Percentiles rank a stretch among this genome's conserved stretches.
Evolutionary conservation across 2,888 invertebrate species (phyloP).

Genomic region (Clanis bilineata): DNA sequence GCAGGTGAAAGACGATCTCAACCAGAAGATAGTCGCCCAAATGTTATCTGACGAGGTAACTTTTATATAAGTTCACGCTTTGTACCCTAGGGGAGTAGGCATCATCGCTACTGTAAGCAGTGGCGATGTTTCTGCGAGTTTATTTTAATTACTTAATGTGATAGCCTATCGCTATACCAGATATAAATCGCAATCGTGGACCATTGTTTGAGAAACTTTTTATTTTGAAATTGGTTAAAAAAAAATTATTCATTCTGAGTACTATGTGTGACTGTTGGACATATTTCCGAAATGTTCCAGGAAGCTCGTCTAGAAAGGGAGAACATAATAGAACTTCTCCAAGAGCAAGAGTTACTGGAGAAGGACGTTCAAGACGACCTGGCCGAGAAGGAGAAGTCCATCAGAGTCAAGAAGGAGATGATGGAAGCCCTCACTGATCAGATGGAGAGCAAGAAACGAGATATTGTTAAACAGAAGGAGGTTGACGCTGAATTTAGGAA

Average conservation of each 20-base stretch:
- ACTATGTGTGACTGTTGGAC: too few species aligned
- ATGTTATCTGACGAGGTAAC: conserved; percentile 62
- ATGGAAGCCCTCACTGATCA: conserved; percentile 53
- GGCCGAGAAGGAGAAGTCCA: conserved; percentile 50
- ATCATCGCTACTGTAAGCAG: too few species aligned
- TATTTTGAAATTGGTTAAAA: background rate
- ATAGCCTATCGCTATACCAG: too few species aligned
- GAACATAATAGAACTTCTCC: conserved; percentile 67
- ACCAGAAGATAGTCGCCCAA: conserved; percentile 50
- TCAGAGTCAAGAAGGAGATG: conserved; percentile 54
- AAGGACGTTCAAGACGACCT: conserved; percentile 64
- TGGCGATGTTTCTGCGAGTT: too few species aligned
- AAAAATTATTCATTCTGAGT: too few species aligned
- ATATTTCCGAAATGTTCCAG: conserved; percentile 38
- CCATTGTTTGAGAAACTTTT: too few species aligned
- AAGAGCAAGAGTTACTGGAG: conserved; percentile 77
- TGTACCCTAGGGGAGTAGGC: too few species aligned
- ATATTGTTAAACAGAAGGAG: conserved; percentile 44
- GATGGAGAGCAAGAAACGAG: conserved; percentile 41
- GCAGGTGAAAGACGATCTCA: conserved; percentile 48
- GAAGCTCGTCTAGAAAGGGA: conserved; percentile 58
- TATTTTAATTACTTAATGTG: too few species aligned
- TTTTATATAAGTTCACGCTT: background rate
- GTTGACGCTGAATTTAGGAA: conserved; percentile 65
- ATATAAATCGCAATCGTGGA: too few species aligned